Percentiles rank a stretch among this genome's conserved stretches.
These are phyloP conservation scores for Peromyscus aztecus DNA, from an alignment of 2,797 vertebrate species.

Conservation along the genomic window DNA sequence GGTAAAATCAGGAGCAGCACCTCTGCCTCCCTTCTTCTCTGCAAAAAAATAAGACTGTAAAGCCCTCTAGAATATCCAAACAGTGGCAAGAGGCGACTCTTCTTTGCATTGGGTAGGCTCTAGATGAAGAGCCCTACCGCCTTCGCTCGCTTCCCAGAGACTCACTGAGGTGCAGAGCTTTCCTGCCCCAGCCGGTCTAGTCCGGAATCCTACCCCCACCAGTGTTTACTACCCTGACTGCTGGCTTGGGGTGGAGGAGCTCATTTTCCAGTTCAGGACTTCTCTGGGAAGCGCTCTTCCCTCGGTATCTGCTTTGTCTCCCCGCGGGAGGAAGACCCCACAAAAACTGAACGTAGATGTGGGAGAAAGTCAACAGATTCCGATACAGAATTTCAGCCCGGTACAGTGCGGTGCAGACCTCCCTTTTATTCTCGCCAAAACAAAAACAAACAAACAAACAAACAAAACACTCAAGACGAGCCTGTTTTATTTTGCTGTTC, in stretches of 20 bases:
- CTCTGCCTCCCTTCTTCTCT: neutral
- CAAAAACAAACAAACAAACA: neutral
- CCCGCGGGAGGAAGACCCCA: neutral
- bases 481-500: neutral
- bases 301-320: neutral
- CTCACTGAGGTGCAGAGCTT: neutral
- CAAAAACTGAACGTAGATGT: neutral
- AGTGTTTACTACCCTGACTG: too few species aligned
- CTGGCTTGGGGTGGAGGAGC: neutral
- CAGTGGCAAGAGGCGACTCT: neutral
- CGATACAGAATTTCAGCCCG: neutral
- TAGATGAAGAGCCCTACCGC: neutral
- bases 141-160: neutral
- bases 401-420: neutral
- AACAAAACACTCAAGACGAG: neutral
- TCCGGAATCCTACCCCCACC: neutral
- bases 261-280: neutral
- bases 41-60: neutral
- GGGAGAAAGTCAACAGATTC: neutral
- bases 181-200: rapidly evolving
- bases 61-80: neutral
- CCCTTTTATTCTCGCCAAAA: neutral
- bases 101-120: neutral
- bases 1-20: neutral
- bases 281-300: neutral